Base-by-base conservation (phyloP, 2,888 invertebrate genomes). In the Micoletzkya japonica region DNA sequence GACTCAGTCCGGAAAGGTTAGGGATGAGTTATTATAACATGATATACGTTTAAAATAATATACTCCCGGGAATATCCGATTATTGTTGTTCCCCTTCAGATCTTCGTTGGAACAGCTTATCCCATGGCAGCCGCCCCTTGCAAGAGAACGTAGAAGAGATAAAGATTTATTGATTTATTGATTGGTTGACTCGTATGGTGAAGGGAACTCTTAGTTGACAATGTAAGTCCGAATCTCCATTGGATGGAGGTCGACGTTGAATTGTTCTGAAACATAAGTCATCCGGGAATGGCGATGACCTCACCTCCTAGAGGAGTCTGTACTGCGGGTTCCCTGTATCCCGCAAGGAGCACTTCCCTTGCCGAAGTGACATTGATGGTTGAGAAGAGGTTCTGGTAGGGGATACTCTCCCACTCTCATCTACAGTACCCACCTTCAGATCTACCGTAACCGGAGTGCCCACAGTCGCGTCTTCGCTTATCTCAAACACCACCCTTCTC, bases 371-470 rank as follows among this genome's bases (percentile, higher is more conserved):
- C 72, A 14, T 76, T 70, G 54, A 77, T 72, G 2, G 50, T 67
- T 3, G 73, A 69, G 74, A 79, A 79, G 26, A 79, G 60, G 6
- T 72, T 58, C 79, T 79, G 69, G 24, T 74, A 70, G 7, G 7
- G 34, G 58, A 57, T n/a, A 52, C 1, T 14, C 32, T 66, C 54
- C 24, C 7, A 24, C 20, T 54, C 7, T 28, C 24, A 20, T 6
- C 28, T n/a, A 56, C 4, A 28, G 30, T 14, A 32, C 28, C 32
- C 24, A 86, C 87, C 78, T 82, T 79, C 26, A 88, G 77, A 57
- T 84, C 79, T 1, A 88, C 79, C 4, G 79, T 79, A 4, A 81
- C 86, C 20, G 86, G 82, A 54, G 82, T 70, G 1, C 86, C 86
- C 28, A 85, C 73, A 0, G 71, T 32, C 44, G 56, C 49, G n/a